Conservation (phyloP, 2,113 vertebrate species). For the Prochilodus magdalenae region DNA sequence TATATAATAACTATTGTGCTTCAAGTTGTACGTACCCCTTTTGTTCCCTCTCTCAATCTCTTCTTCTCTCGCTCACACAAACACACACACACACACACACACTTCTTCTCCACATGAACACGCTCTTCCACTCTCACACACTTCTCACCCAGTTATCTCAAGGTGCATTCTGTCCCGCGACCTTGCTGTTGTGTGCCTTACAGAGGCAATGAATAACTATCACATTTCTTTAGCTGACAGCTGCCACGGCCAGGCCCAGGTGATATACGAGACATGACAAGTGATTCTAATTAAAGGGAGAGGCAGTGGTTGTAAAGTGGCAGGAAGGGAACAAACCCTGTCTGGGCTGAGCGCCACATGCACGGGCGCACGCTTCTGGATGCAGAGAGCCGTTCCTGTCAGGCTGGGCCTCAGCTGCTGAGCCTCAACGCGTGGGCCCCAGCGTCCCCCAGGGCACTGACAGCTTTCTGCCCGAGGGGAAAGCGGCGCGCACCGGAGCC, state of each 20-base stretch:
- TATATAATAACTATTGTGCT: no score
- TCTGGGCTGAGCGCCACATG: conserved; percentile 68
- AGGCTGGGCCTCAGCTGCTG: conserved; percentile 56
- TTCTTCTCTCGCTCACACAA: neutral
- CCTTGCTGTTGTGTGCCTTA: conserved; percentile 78
- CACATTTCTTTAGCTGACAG: conserved; percentile 83
- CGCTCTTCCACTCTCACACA: conserved; percentile 35
- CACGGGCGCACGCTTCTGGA: conserved; percentile 71
- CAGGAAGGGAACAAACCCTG: conserved; percentile 81
- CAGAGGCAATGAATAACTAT: conserved; percentile 83
- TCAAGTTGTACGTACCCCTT: no score
- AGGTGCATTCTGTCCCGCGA: conserved; percentile 76
- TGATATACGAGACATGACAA: conserved; percentile 86
- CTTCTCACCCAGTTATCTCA: conserved; percentile 75
- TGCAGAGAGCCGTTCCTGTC: conserved; percentile 73
- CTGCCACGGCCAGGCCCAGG: conserved; percentile 81
- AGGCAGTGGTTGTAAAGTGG: conserved; percentile 81
- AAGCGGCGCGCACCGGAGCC: conserved; percentile 67
- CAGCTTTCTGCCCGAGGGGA: conserved; percentile 80
- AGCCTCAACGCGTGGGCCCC: conserved; percentile 72
- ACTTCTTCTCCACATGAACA: conserved; percentile 10
- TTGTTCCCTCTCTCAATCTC: neutral
- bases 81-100: conserved; percentile 40
- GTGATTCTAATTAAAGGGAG: conserved; percentile 85
- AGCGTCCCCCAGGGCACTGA: conserved; percentile 72